phyloP scores from a whole-genome alignment of 2,113 vertebrate genomes.

The Ursus arctos region DNA sequence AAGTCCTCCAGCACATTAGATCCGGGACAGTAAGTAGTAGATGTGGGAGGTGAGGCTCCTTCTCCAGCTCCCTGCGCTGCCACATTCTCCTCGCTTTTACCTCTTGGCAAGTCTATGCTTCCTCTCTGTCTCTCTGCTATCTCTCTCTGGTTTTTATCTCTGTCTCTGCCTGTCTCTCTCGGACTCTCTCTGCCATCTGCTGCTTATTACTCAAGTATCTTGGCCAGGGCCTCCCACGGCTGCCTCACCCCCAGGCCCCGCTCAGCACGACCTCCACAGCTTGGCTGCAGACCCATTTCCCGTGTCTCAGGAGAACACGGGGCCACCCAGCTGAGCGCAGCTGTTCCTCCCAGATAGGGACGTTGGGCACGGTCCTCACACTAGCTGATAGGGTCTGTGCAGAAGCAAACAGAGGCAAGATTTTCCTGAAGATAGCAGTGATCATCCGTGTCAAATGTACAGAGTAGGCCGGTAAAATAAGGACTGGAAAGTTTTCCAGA shows the following conservation, averaged over 20 bases:
- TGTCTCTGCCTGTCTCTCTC: not conserved
- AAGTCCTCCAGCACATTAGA: not conserved
- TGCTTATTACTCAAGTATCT: not conserved
- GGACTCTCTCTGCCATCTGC: not conserved
- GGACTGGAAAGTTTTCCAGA: not conserved
- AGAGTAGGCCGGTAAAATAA: not conserved
- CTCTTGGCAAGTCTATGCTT: not conserved
- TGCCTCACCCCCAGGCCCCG: not conserved
- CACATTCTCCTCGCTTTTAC: not conserved
- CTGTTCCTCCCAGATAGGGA: not conserved
- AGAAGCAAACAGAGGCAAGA: not conserved
- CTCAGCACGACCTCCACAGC: not conserved
- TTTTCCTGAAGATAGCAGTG: not conserved
- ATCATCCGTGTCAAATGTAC: not conserved
- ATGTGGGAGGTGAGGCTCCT: not conserved
- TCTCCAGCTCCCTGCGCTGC: not conserved
- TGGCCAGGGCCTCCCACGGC: not conserved
- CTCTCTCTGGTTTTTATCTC: not conserved
- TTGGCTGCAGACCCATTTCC: not conserved
- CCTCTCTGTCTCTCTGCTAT: not conserved
- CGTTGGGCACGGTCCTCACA: not conserved
- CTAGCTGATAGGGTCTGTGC: not conserved
- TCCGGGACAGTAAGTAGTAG: not conserved
- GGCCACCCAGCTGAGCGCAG: not conserved
- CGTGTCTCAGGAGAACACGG: not conserved